Base-by-base conservation (phyloP, 2,797 vertebrate species). In the Sciurus carolinensis region DNA sequence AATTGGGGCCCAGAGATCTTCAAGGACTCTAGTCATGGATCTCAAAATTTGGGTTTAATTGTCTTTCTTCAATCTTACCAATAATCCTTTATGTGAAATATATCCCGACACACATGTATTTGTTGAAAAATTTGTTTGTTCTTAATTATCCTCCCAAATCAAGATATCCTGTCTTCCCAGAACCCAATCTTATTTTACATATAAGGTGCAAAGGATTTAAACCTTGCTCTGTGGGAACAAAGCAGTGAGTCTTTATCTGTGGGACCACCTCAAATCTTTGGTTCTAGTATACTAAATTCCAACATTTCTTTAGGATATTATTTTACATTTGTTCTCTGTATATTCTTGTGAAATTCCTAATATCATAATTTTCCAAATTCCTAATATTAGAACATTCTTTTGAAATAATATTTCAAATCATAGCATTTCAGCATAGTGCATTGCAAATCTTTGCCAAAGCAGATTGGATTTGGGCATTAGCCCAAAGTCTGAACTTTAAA, bases 401-500 rank as follows among this genome's bases (percentile, higher is more conserved):
- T 83, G 69, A 94, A 83, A 90, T 39, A 90, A 91, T 89, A 94
- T 90, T 92, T 95, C n/a, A 66, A 54, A 64, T 39, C 47, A 39
- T 39, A 77, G 24, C 42, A 91, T 87, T 96, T 86, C 80, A 89
- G 95, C 33, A 90, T 12, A 94, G 28, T 77, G 7, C 15, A 76
- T 28, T 47, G 73, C 39, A 94, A 84, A 52, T 86, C 69, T 73
- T 95, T 93, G 72, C 88, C 66, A 96, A 95, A 92, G 47, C 62
- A 94, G 28, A 69, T 66, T 94, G 73, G 20, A 89, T 87, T 96
- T 94, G 75, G 82, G 36, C 90, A 94, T 84, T 22, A 90, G 52
- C 42, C 79, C 81, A 96, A 95, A 90, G 52, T 77, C 44, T 93
- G 50, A 95, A 84, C 83, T 96, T 94, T 87, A 94, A 96, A 93